These are phyloP conservation scores for Papilio elwesi DNA, from an alignment of 2,888 invertebrate species.

Conservation along the genomic window DNA sequence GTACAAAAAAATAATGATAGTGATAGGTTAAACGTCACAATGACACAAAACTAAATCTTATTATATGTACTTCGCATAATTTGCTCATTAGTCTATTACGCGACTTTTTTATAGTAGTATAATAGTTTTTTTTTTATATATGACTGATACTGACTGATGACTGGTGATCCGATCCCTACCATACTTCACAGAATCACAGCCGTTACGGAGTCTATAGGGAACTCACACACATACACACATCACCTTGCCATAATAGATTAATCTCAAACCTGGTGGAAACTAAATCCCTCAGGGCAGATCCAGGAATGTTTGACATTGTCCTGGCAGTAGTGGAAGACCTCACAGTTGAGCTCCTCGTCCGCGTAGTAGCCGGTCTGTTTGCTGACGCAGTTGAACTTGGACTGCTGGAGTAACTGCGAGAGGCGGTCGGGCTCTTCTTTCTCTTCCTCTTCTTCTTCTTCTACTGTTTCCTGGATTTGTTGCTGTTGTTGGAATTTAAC, in stretches of 20 bases:
- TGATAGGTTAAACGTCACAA: not conserved
- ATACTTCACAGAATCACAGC: no score
- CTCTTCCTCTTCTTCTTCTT: conserved; percentile 87
- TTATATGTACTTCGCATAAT: no score
- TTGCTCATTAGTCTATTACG: no score
- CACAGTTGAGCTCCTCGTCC: conserved; percentile 93
- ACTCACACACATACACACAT: no score
- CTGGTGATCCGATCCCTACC: no score
- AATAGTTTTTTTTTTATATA: no score
- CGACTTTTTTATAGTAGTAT: no score
- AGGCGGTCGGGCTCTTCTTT: conserved; percentile 94
- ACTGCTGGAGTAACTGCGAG: conserved; percentile 90
- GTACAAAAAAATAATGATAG: conserved; percentile 43
- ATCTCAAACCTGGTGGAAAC: conserved; percentile 89
- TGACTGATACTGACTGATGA: no score
- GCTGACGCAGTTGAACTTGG: conserved; percentile 91
- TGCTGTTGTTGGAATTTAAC: conserved; percentile 64
- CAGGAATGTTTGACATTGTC: conserved; percentile 95
- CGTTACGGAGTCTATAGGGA: no score
- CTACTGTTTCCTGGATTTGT: conserved; percentile 54
- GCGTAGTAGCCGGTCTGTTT: conserved; percentile 96
- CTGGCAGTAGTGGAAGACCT: conserved; percentile 97
- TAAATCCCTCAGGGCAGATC: conserved; percentile 96
- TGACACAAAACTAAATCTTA: no score
- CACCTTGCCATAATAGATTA: no score